Evolutionary conservation across 35 echinoderm and acorn worm genomes (phyloP).

Genomic region (Ptychodera flava): DNA sequence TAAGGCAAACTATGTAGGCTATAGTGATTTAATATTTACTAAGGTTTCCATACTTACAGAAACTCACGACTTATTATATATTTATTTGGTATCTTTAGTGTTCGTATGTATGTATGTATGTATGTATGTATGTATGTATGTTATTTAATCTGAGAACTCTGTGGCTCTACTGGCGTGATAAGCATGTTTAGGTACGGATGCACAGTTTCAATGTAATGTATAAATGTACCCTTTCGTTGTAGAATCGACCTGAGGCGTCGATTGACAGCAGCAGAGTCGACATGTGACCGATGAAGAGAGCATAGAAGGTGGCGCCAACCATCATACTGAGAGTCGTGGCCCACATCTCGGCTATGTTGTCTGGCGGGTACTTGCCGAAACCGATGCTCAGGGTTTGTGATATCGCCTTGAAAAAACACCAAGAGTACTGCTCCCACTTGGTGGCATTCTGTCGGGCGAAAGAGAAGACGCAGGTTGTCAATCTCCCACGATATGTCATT

Average conservation of each 20-base stretch:
- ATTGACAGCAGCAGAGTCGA: slow-evolving; percentile 71
- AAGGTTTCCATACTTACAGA: no score
- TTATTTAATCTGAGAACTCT: no score
- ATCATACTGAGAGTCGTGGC: slow-evolving; percentile 76
- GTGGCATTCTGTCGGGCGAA: slow-evolving; percentile 44
- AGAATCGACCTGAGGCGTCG: slow-evolving; percentile 78
- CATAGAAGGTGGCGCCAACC: slow-evolving; percentile 90
- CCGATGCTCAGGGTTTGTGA: slow-evolving; percentile 95
- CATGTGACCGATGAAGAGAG: slow-evolving; percentile 95
- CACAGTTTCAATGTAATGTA: no score
- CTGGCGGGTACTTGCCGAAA: slow-evolving; percentile 70
- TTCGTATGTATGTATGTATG: no score
- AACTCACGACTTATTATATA: no score
- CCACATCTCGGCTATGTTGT: slow-evolving; percentile 89
- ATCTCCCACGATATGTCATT: neutral
- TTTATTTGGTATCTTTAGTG: no score
- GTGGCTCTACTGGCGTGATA: no score
- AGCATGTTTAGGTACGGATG: no score
- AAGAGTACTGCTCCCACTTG: slow-evolving; percentile 93
- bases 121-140: no score
- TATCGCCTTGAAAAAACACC: slow-evolving; percentile 97
- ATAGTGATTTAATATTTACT: no score
- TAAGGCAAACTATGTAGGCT: no score
- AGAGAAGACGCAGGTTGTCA: neutral
- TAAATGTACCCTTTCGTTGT: slow-evolving; percentile 99